A percentile compares a stretch with the other conserved stretches of the same genome.
Evolutionary conservation across 23 tunicate genomes (phyloP).

Genomic region (Styela plicata): DNA sequence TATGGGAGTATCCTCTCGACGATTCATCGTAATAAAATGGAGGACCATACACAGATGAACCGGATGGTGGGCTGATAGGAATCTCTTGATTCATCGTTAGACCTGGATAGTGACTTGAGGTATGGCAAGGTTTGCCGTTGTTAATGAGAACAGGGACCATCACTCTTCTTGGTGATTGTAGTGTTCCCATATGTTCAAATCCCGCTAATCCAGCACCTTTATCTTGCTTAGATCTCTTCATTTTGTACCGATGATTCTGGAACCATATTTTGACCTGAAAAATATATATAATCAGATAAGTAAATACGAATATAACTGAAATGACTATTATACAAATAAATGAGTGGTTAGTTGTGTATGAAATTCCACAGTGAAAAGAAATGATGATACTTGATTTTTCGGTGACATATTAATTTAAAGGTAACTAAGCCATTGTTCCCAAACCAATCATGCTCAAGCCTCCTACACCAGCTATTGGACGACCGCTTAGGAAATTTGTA

Average conservation of each 20-base stretch:
- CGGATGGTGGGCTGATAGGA: neutral
- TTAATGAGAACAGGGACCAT: constrained; percentile 55
- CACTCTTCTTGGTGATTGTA: constrained; percentile 54
- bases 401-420: too few relatives aligned
- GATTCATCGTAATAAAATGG: constrained; percentile 21
- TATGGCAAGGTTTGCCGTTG: constrained; percentile 58
- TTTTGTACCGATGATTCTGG: constrained; percentile 86
- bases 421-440: too few relatives aligned
- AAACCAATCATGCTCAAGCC: too few relatives aligned
- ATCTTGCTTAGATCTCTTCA: constrained; percentile 78
- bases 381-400: too few relatives aligned
- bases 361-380: too few relatives aligned
- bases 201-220: constrained; percentile 30
- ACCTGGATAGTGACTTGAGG: constrained; percentile 19
- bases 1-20: constrained; percentile 5
- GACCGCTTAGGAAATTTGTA: too few relatives aligned
- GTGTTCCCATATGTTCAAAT: constrained; percentile 38
- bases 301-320: too few relatives aligned
- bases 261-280: constrained; percentile 93
- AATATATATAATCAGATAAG: neutral
- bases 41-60: neutral
- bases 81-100: neutral
- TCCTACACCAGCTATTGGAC: too few relatives aligned
- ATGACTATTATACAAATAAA: too few relatives aligned
- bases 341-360: too few relatives aligned